Evolutionary conservation across 2,113 vertebrate species (phyloP), one percentile per base, ranked within the genome.

Genomic region (Etheostoma spectabile): DNA sequence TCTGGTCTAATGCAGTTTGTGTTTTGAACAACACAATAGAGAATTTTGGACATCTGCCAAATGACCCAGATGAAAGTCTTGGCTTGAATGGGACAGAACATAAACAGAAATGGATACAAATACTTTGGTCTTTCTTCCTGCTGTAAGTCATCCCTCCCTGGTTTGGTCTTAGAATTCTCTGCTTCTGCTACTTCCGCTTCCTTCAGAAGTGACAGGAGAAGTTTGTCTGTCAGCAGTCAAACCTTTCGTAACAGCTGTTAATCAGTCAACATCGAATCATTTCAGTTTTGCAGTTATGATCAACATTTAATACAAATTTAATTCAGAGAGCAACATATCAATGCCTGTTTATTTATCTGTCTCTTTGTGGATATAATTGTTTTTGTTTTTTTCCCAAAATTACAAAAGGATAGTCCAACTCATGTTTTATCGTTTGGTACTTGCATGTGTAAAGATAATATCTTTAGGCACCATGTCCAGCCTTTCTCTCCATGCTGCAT

Each of bases 131-230:
- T 74, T 46, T 56, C 60, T 42, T 74, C 35, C 48, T 69, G 61
- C 14, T 35, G 12, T 69, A 60, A 48, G 30, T 65, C 38, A 45
- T 45, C 6, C 22, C 35, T 21, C 33, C 49, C 24, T 14, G 62
- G 3, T 53, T 65, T 56, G 42, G 10, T 38, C 80, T 60, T 49
- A 13, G 15, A 53, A 24, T 27, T 48, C 30, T 60, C 51, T 72
- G 68, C 65, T 52, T 22, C 35, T 79, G 46, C 53, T 73, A 42
- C 38, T 42, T 42, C 10, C 0, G 10, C 38, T 33, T 61, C 55
- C 16, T 62, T 53, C 59, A 59, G 83, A 86, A 91, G 52, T 66
- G 57, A 83, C 83, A 91, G 64, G 5, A 68, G 53, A 38, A 68
- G 64, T 71, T 53, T 33, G 2, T 19, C 1, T 21, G 53, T 78